Base-by-base conservation (phyloP, 2,888 invertebrate species). In the Tupiocoris notatus region DNA sequence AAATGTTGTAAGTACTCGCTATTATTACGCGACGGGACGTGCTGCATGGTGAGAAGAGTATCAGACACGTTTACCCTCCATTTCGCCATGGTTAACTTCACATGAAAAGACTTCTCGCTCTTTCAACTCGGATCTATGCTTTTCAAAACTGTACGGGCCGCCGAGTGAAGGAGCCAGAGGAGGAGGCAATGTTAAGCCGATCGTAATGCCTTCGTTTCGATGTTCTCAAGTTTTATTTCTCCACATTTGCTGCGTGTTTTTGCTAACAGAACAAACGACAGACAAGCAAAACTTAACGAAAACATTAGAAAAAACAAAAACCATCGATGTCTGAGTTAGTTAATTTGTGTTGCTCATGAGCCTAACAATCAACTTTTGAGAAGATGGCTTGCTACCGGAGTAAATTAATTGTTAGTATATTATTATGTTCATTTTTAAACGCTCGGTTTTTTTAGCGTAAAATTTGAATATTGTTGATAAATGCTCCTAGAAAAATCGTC, bases 41-140 rank as follows among this genome's bases (percentile, higher is more conserved):
- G 65, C 1, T 9, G 65, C 18, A 6, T 6, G 65, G 65, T 39
- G 39, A 25, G 2, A n/a, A n/a, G 63, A 24, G 25, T 39, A n/a
- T 20, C 18, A 9, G 25, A 18, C 63, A 63, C 25, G 65, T 65
- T 65, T 65, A 25, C 25, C 65, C 65, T 65, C 12, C 65, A 25
- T 65, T 65, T 25, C 20, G 39, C 54, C 25, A 18, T 65, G 65
- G 39, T 20, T 20, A 25, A n/a, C 25, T 24, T 64, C 65, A 65
- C 65, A 65, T 65, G 25, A 65, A 65, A 65, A 65, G 65, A 12
- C 12, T 39, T 12, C 39, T 39, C 39, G 6, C 39, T 12, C 39
- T 7, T 39, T 39, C 39, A 12, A 7, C 39, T 7, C 39, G 39
- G 39, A 12, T 3, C 39, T 39, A 7, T 39, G 39, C 39, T 39